Base-by-base conservation (phyloP, 2,797 vertebrate species). In the Bradypus variegatus region DNA sequence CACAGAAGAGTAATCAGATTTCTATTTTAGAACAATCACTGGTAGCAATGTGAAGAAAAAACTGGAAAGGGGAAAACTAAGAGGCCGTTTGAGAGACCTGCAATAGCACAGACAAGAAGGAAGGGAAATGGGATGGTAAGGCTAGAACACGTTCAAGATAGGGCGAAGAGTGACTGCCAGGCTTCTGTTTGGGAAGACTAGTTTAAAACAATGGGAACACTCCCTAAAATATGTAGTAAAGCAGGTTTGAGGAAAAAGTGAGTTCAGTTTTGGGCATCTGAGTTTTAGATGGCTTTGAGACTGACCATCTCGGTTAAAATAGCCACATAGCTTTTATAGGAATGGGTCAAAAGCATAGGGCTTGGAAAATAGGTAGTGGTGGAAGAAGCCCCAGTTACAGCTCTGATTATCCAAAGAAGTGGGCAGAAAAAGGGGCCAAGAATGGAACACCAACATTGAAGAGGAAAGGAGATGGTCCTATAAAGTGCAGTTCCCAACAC, bases 181-280 rank as follows among this genome's bases (percentile, higher is more conserved):
- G 72, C 91, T 93, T 85, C 79, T 70, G 64, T 38, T 58, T 90
- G 58, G 31, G 25, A 82, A 86, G 33, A 90, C 48, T 70, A 23
- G 4, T 81, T 87, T 85, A 88, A 87, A 90, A 94, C 67, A 91
- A 84, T 87, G 36, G 50, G 62, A 60, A 9, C 72, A 85, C 31
- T 92, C 10, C n/a, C 38, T 83, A 84, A 91, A 53, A 23, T 5
- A 76, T 29, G 11, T 21, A 78, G 72, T 75, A 70, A 5, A 50
- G 15, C 11, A 80, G 16, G 48, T 81, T 53, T 83, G 13, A 36
- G 83, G 33, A 1, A 12, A 76, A 90, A 91, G 16, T 64, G 33
- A 89, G 38, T 73, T 93, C 12, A 11, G 19, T 83, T 83, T 92
- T 60, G 72, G 19, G 62, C 55, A 81, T 76, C 16, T 85, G 45